Conservation (phyloP, 2,888 invertebrate species). For the Xanthostigma xanthostigma region DNA sequence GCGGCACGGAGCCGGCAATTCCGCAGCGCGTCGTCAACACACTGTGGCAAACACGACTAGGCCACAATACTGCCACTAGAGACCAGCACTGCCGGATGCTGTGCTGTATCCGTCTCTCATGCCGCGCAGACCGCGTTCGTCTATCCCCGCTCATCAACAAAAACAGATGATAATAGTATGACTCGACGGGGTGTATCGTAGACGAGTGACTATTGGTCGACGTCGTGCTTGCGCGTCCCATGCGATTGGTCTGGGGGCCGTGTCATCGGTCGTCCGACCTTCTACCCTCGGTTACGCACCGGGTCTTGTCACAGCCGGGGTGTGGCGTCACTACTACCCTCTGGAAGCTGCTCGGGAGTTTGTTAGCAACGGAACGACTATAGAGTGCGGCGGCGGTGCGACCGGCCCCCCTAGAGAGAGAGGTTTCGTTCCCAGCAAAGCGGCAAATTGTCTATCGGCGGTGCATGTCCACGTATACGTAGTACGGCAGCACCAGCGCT, state of each 20-base stretch:
- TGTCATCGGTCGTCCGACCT: too few species aligned
- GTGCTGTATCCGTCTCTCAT: conserved; percentile 9
- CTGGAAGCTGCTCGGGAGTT: too few species aligned
- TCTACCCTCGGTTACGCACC: too few species aligned
- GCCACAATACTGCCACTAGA: conserved; percentile 22
- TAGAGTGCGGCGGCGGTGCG: too few species aligned
- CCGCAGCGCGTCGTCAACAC: conserved; percentile 7
- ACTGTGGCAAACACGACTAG: conserved; percentile 13
- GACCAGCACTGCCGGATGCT: conserved; percentile 22
- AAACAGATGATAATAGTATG: conserved; percentile 14
- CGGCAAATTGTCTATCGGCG: conserved; percentile 1
- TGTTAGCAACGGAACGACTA: too few species aligned
- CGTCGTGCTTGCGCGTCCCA: conserved; percentile 17
- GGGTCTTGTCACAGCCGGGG: too few species aligned
- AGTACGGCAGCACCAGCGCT: too few species aligned
- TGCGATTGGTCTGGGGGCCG: conserved; percentile 21
- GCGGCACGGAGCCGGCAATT: too few species aligned
- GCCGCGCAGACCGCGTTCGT: conserved; percentile 12
- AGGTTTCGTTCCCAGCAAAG: not conserved
- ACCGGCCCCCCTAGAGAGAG: too few species aligned
- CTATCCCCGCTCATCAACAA: conserved; percentile 15
- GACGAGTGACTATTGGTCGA: conserved; percentile 17
- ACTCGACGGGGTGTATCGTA: conserved; percentile 19
- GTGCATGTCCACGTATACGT: too few species aligned
- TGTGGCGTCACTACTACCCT: too few species aligned